Conservation (phyloP, 2,113 vertebrate genomes). For the Numenius arquata region DNA sequence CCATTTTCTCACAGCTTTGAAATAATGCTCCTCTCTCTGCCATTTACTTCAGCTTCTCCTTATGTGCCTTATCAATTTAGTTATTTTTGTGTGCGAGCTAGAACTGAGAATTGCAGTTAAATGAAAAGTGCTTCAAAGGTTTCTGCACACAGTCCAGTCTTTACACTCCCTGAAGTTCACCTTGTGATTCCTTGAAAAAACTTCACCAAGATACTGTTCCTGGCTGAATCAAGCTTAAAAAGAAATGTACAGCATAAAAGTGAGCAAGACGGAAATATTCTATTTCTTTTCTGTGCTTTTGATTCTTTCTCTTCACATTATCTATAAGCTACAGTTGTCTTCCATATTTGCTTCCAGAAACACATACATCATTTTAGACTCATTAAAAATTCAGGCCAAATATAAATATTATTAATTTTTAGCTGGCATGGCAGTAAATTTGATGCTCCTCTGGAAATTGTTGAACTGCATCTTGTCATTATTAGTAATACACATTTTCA, state of each 20-base stretch:
- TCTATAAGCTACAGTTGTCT: background rate
- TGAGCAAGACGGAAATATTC: background rate
- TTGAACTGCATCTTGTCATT: background rate
- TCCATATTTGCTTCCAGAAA: background rate
- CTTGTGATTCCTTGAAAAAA: background rate
- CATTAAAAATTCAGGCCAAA: background rate
- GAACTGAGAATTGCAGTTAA: background rate
- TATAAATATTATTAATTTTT: background rate
- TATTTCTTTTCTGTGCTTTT: background rate
- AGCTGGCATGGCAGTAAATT: background rate
- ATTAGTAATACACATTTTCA: background rate
- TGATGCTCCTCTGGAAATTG: background rate
- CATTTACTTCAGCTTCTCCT: background rate
- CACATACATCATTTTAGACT: fast-evolving
- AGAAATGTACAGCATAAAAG: background rate
- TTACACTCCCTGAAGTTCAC: background rate
- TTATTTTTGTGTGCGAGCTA: background rate
- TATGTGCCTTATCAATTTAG: background rate
- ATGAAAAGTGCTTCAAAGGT: background rate
- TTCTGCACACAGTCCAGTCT: background rate
- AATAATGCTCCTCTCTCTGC: background rate
- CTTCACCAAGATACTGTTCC: background rate
- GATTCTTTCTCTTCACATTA: background rate
- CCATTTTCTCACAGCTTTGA: background rate
- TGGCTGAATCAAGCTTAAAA: background rate